Conservation (phyloP, 2,797 vertebrate genomes). For the Oreochromis grahami region DNA sequence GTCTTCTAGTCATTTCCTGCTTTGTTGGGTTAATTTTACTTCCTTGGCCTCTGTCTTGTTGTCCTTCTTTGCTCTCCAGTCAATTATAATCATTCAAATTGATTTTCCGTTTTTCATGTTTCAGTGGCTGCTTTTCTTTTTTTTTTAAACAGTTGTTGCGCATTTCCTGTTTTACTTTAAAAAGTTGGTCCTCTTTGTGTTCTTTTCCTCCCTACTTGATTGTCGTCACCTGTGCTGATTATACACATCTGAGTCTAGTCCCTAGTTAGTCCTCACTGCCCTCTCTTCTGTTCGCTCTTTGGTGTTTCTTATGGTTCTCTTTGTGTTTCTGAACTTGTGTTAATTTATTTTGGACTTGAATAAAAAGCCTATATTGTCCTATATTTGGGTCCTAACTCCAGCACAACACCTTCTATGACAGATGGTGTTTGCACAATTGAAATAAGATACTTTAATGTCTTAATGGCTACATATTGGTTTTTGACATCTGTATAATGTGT, state of each 20-base stretch:
- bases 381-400: background rate
- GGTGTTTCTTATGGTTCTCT: background rate
- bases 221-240: background rate
- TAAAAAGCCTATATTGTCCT: background rate
- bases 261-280: background rate
- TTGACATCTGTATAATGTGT: background rate
- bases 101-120: background rate
- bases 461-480: background rate
- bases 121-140: background rate
- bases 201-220: background rate
- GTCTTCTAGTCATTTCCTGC: background rate
- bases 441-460: background rate
- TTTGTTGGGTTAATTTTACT: background rate
- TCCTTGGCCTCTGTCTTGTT: background rate
- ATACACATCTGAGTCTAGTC: background rate
- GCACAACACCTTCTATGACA: background rate
- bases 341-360: background rate
- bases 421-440: background rate
- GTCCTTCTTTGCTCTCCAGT: background rate
- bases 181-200: background rate
- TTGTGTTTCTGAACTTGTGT: background rate
- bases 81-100: background rate
- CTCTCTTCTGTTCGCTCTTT: background rate
- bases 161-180: background rate
- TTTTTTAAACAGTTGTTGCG: background rate